Evolutionary conservation across 2,113 vertebrate species (phyloP).

Genomic region (Pampusana beccarii): DNA sequence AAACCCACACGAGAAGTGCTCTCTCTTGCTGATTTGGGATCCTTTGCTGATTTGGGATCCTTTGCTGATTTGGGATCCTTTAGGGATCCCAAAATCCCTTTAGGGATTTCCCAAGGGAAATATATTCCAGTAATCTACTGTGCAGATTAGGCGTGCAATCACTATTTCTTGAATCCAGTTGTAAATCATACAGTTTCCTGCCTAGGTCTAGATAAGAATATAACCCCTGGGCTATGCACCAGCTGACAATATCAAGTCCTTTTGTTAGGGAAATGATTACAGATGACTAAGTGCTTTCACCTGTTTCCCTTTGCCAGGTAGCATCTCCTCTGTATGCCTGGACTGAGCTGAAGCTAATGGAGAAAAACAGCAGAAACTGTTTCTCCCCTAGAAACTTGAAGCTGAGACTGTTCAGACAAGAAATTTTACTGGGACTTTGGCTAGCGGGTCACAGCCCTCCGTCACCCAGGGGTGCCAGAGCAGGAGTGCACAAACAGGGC

Average conservation of each 20-base stretch:
- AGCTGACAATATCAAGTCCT: neutral
- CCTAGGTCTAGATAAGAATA: slow-evolving; percentile 22
- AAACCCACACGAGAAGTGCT: neutral
- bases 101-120: neutral
- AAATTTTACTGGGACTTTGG: neutral
- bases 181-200: slow-evolving; percentile 38
- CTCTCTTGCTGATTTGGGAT: neutral
- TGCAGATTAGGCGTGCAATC: neutral
- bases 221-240: neutral
- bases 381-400: neutral
- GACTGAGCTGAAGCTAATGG: neutral
- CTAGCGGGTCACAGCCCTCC: too few species aligned
- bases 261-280: slow-evolving; percentile 32
- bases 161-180: neutral
- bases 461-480: neutral
- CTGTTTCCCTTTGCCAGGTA: neutral
- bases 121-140: neutral
- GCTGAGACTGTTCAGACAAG: neutral
- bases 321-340: neutral
- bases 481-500: neutral
- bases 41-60: too few species aligned
- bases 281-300: slow-evolving; percentile 35
- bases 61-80: neutral
- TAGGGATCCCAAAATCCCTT: too few species aligned
- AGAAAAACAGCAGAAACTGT: neutral